A percentile compares a stretch with the other conserved stretches of the same genome.
Conservation (phyloP, 1,140 invertebrate species). For the Formica selysi region DNA sequence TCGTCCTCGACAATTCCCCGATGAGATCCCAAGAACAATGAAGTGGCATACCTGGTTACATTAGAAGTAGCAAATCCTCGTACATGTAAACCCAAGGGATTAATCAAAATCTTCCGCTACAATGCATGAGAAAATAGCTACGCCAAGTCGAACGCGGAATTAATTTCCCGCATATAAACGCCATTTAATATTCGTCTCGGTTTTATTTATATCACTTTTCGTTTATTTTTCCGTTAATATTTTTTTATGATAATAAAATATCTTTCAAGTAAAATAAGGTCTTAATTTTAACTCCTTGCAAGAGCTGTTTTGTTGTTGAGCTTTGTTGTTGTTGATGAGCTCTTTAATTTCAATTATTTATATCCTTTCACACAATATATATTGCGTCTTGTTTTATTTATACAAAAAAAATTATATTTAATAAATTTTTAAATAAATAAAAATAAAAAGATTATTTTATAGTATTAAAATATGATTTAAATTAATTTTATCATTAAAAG, state of each 20-base stretch:
- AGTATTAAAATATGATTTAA: conserved; percentile 1
- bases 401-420: background rate
- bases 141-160: conserved; percentile 31
- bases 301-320: no score
- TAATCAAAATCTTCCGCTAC: conserved; percentile 63
- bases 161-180: conserved; percentile 42
- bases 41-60: conserved; percentile 53
- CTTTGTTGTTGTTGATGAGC: no score
- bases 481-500: background rate
- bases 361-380: background rate
- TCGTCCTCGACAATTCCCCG: conserved; percentile 55
- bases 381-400: background rate
- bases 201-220: background rate
- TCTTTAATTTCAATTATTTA: background rate
- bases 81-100: conserved; percentile 53
- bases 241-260: background rate
- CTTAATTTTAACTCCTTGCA: background rate
- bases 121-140: conserved; percentile 59
- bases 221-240: background rate
- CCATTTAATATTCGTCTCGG: background rate
- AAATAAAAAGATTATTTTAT: background rate
- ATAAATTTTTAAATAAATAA: background rate
- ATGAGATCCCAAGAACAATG: conserved; percentile 29
- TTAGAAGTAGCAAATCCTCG: conserved; percentile 58
- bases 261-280: background rate